Base-by-base conservation (phyloP, 2,888 invertebrate genomes). In the Agrochola macilenta region DNA sequence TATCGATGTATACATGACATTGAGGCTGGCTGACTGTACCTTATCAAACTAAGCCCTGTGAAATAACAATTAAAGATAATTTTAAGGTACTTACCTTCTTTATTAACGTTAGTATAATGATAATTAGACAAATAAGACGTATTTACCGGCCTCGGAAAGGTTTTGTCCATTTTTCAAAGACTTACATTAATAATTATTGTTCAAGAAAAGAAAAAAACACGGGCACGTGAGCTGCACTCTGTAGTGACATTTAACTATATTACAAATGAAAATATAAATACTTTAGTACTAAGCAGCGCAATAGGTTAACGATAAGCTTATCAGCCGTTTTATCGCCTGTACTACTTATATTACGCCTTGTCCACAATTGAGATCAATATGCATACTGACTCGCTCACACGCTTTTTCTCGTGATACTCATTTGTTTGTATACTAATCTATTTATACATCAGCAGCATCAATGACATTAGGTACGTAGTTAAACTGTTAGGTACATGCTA, bases 61-160 rank as follows among this genome's bases (percentile, higher is more conserved):
- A 58, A 69, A 76, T 39, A 26, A 69, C 17, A 83, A 61, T 46
- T n/a, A 23, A 52, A 57, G n/a, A 65, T 61, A 79, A 72, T 58
- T 58, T 46, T 54, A 68, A 52, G 17, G n/a, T 63, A 90, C 95
- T 92, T 91, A 96, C 96, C 95, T 87, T 93, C 90, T 84, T 95
- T 94, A 86, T 93, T 93, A 74, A 96, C 92, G 58, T 92, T 92
- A 43, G 93, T 92, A 82, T 96, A 96, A 82, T 94, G 93, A 87
- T 95, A 96, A 85, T 95, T 94, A 60, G 94, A 93, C 71, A 95
- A 95, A 87, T 95, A 95, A 12, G 90, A 89, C 20, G 93, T 94
- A 89, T 93, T 94, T 26, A 92, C 88, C 43, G 92, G 91, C 82
- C 93, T 92, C 81, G 88, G 89, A 76, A 87, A 87, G 63, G 90